Conservation (phyloP, 2,888 invertebrate genomes). For the Mystacides longicornis region DNA sequence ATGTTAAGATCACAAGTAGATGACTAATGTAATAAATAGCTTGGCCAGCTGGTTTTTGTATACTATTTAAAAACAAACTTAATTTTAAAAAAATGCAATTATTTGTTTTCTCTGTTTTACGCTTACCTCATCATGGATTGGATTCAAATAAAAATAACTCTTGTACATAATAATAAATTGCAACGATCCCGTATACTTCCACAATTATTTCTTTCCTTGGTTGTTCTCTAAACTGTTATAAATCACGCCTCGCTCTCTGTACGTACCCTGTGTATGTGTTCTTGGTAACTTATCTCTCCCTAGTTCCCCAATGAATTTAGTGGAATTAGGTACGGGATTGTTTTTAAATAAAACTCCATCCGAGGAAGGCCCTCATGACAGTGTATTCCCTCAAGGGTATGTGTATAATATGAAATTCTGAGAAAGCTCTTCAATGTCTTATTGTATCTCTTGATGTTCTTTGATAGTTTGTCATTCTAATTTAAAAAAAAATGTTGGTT, state of each 20-base stretch:
- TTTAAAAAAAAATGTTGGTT: too few species aligned
- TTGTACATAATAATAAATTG: not conserved
- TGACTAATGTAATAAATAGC: too few species aligned
- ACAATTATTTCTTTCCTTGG: not conserved
- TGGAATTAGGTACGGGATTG: slow-evolving; percentile 92
- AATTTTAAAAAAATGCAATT: slow-evolving; percentile 5
- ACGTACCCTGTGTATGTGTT: too few species aligned
- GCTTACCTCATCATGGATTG: slow-evolving; percentile 24
- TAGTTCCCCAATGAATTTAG: slow-evolving; percentile 89
- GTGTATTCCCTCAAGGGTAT: slow-evolving; percentile 57
- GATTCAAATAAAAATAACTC: slow-evolving; percentile 9
- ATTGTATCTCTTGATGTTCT: not conserved
- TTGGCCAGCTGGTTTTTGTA: too few species aligned
- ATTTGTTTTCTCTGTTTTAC: slow-evolving; percentile 21
- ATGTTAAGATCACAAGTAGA: too few species aligned
- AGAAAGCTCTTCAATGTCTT: not conserved
- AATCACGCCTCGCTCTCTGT: too few species aligned
- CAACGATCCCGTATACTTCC: slow-evolving; percentile 8
- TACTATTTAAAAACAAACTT: not conserved
- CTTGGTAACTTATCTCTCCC: not conserved
- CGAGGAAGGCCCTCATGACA: slow-evolving; percentile 73
- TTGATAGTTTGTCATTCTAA: too few species aligned
- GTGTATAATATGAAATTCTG: slow-evolving; percentile 34
- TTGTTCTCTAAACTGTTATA: not conserved
- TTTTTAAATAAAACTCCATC: slow-evolving; percentile 89